Evolutionary conservation across 1,140 invertebrate genomes (phyloP).

Genomic region (Drosophila nigromelanica): DNA sequence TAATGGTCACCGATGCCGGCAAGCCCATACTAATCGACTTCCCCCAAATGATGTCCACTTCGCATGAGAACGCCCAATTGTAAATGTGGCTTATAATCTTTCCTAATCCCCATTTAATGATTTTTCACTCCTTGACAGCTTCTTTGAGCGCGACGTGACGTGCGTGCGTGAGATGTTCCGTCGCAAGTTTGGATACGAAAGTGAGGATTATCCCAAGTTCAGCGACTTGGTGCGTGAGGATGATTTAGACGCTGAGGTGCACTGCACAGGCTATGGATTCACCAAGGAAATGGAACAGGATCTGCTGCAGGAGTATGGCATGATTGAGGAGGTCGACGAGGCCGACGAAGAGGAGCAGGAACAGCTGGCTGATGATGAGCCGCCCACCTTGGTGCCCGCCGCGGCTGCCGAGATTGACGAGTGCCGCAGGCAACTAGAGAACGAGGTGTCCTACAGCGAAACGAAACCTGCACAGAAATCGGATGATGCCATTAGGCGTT

Average conservation of each 20-base stretch:
- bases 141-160: constrained; percentile 97
- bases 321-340: constrained; percentile 69
- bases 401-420: constrained; percentile 85
- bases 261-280: constrained; percentile 96
- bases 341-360: constrained; percentile 42
- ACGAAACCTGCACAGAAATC: constrained; percentile 57
- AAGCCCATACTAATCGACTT: constrained; percentile 98
- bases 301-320: constrained; percentile 85
- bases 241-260: constrained; percentile 94
- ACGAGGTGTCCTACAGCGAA: constrained; percentile 83
- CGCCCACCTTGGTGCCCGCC: constrained; percentile 59
- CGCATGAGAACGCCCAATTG: constrained; percentile 95
- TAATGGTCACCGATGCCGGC: constrained; percentile 93
- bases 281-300: constrained; percentile 93
- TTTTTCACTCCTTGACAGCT: constrained; percentile 85
- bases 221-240: constrained; percentile 93
- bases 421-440: constrained; percentile 85
- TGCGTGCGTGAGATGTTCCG: constrained; percentile 97
- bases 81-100: constrained; percentile 83
- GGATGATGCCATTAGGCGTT: constrained; percentile 77
- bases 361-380: constrained; percentile 41
- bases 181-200: constrained; percentile 96
- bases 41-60: constrained; percentile 99
- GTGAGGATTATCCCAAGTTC: constrained; percentile 94
- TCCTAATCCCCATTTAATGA: background rate